Evolutionary conservation across 2,113 vertebrate genomes (phyloP).

Genomic region (Calidris pugnax): DNA sequence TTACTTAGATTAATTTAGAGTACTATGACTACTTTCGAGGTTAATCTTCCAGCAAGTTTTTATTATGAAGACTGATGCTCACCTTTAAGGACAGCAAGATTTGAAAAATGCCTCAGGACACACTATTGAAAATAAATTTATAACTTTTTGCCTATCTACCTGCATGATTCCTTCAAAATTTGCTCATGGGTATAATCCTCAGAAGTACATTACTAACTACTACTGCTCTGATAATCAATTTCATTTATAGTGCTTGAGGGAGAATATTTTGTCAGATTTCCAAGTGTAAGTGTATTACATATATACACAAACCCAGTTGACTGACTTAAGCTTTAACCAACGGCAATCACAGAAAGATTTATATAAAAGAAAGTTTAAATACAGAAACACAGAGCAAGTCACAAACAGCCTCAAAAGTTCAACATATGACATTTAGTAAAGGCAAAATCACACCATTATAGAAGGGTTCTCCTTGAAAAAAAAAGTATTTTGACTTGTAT

Average conservation of each 20-base stretch:
- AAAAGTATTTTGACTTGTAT: neutral
- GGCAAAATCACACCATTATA: neutral
- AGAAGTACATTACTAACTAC: neutral
- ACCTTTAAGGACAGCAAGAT: constrained; percentile 29
- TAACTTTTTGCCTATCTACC: neutral
- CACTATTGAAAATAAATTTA: neutral
- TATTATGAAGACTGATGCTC: constrained; percentile 38
- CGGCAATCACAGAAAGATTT: neutral
- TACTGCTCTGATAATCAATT: neutral
- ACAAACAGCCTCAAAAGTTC: neutral
- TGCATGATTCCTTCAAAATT: neutral
- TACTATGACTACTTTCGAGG: constrained; percentile 34
- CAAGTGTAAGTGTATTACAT: neutral
- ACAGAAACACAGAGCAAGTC: neutral
- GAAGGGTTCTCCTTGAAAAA: neutral
- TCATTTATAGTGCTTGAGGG: neutral
- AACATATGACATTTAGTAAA: neutral
- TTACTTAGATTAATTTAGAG: constrained; percentile 34
- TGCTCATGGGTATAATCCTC: neutral
- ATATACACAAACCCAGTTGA: neutral
- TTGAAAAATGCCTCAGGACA: constrained; percentile 31
- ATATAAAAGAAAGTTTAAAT: constrained; percentile 22
- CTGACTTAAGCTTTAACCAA: neutral
- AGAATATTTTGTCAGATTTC: neutral
- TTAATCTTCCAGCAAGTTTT: constrained; percentile 25